Percentiles rank a stretch among this genome's conserved stretches.
These are phyloP conservation scores for Euura saliciscinereae DNA, from an alignment of 1,140 invertebrate genomes.

Conservation along the genomic window DNA sequence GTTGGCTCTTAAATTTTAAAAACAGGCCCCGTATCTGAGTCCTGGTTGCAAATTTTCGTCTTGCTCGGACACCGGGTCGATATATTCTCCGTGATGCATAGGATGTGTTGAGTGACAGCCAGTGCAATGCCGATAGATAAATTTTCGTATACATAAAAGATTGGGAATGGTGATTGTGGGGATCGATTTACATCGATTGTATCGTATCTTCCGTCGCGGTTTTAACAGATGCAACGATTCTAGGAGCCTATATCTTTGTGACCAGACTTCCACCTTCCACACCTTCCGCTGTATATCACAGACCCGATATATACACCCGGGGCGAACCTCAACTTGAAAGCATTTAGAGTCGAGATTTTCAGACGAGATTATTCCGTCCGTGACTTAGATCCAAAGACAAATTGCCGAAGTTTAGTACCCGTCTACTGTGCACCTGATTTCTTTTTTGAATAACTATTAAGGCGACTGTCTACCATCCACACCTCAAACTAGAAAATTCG, in stretches of 20 bases:
- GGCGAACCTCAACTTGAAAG: no score
- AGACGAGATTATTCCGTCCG: no score
- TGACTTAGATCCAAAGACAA: background rate
- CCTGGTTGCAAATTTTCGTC: background rate
- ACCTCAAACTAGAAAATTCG: no score
- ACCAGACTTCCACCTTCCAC: background rate
- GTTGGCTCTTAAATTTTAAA: no score
- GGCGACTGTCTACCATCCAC: no score
- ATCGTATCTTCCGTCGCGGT: background rate
- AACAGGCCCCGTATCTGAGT: no score
- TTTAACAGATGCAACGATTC: background rate
- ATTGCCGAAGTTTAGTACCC: background rate
- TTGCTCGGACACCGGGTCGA: background rate
- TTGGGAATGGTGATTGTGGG: background rate
- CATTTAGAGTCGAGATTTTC: background rate
- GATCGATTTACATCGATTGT: slow-evolving; percentile 2
- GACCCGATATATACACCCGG: background rate
- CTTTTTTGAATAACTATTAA: background rate
- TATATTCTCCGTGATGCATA: background rate
- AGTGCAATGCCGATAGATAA: background rate
- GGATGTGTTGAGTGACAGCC: background rate
- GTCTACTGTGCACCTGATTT: background rate
- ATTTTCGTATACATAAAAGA: background rate
- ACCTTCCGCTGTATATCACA: background rate
- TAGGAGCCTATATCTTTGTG: background rate